Evolutionary conservation across 2,888 invertebrate genomes (phyloP).

Genomic region (Reticulitermes lucifugus): DNA sequence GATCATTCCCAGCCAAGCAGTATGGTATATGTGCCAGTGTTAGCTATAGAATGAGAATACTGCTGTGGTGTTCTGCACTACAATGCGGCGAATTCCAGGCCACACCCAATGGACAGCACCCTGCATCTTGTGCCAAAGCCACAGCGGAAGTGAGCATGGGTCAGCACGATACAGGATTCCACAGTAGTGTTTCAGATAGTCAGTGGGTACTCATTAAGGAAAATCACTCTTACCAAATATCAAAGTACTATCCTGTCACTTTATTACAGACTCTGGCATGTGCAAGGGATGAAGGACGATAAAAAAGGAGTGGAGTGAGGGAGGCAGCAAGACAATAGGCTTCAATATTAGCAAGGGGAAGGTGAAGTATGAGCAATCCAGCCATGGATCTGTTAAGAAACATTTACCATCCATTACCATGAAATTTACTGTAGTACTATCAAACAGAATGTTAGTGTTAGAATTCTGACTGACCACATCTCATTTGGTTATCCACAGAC

Average conservation of each 20-base stretch:
- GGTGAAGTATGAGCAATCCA: too few relatives aligned
- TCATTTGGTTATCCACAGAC: too few relatives aligned
- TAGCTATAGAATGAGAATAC: slow-evolving; percentile 52
- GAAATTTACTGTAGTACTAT: too few relatives aligned
- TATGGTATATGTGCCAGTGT: slow-evolving; percentile 12
- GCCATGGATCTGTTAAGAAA: too few relatives aligned
- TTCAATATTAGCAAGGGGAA: too few relatives aligned
- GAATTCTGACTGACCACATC: too few relatives aligned
- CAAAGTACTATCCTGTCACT: background rate
- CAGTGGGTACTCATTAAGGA: slow-evolving; percentile 70
- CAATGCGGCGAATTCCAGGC: slow-evolving; percentile 58
- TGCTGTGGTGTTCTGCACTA: slow-evolving; percentile 53
- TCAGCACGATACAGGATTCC: slow-evolving; percentile 68
- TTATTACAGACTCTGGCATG: background rate
- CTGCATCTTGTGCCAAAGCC: slow-evolving; percentile 71
- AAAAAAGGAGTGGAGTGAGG: too few relatives aligned
- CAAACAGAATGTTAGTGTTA: too few relatives aligned
- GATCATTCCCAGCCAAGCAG: background rate
- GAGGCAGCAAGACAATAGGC: too few relatives aligned
- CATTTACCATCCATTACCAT: too few relatives aligned
- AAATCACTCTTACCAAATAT: slow-evolving; percentile 52
- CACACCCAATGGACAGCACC: slow-evolving; percentile 69
- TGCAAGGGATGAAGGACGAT: too few relatives aligned
- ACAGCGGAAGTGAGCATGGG: slow-evolving; percentile 79
- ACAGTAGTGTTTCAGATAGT: slow-evolving; percentile 80